Conservation (phyloP, 2,113 vertebrate genomes). For the Solea senegalensis region DNA sequence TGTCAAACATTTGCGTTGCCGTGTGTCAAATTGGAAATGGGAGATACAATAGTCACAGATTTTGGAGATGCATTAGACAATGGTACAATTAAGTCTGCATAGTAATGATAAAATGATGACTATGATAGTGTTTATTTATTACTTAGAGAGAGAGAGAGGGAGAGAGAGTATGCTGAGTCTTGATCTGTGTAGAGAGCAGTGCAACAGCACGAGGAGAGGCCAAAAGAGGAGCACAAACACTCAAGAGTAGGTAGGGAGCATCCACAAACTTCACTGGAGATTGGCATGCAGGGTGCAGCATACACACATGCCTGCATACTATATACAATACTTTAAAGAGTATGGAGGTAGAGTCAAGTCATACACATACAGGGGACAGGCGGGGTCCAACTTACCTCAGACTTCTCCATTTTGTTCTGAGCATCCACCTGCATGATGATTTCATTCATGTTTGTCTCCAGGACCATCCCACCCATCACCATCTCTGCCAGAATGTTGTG, state of each 20-base stretch:
- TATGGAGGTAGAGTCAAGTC: slow-evolving; percentile 21
- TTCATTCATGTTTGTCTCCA: slow-evolving; percentile 99
- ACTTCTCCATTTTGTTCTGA: slow-evolving; percentile 98
- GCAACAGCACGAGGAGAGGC: slow-evolving; percentile 53
- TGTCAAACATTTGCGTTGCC: background rate
- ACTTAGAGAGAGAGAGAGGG: slow-evolving; percentile 2
- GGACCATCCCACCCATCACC: slow-evolving; percentile 99
- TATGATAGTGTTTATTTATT: slow-evolving; percentile 15
- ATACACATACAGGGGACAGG: slow-evolving; percentile 11
- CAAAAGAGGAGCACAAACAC: slow-evolving; percentile 68
- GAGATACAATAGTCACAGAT: slow-evolving; percentile 45
- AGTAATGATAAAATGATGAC: slow-evolving; percentile 48
- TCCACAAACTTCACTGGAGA: slow-evolving; percentile 70
- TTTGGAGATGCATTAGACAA: slow-evolving; percentile 41
- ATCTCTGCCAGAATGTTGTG: slow-evolving; percentile 99
- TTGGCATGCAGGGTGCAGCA: slow-evolving; percentile 78
- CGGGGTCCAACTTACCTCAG: slow-evolving; percentile 88
- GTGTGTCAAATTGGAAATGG: slow-evolving; percentile 29
- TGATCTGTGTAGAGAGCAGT: slow-evolving; percentile 59
- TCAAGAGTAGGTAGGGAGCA: slow-evolving; percentile 65
- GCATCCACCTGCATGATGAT: slow-evolving; percentile 98
- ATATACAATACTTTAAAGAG: slow-evolving; percentile 56
- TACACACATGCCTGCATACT: slow-evolving; percentile 72
- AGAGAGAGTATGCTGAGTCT: slow-evolving; percentile 39
- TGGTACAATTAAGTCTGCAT: slow-evolving; percentile 30